phyloP scores from a whole-genome alignment of 1,140 invertebrate species.

The Lordiphosa mommai region DNA sequence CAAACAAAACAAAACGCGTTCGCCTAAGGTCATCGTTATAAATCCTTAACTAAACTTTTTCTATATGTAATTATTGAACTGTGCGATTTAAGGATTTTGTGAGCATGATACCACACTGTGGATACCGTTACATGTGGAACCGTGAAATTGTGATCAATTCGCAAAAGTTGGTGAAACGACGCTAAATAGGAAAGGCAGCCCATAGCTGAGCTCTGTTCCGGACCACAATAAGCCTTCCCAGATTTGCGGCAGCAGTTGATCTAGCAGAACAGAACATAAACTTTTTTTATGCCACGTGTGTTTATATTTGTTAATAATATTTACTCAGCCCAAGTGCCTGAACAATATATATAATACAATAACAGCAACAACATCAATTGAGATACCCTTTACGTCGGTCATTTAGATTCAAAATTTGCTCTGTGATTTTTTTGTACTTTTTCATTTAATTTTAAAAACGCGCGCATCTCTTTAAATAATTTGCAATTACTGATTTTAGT shows the following conservation, averaged over 20 bases:
- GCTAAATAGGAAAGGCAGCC: slow-evolving; percentile 70
- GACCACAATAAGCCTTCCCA: slow-evolving; percentile 19
- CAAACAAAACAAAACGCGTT: slow-evolving; percentile 53
- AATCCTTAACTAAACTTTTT: slow-evolving; percentile 9
- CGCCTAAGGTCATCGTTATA: slow-evolving; percentile 37
- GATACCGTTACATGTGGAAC: slow-evolving; percentile 93
- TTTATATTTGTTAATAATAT: slow-evolving; percentile 6
- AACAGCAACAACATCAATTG: slow-evolving; percentile 9
- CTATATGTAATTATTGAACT: slow-evolving; percentile 59
- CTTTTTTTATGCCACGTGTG: neutral
- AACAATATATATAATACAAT: neutral
- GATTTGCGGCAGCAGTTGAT: slow-evolving; percentile 70
- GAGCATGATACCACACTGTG: slow-evolving; percentile 83
- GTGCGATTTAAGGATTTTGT: slow-evolving; percentile 68
- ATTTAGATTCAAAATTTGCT: slow-evolving; percentile 39
- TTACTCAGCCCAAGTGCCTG: neutral
- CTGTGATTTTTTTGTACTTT: slow-evolving; percentile 36
- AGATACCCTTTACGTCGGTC: neutral
- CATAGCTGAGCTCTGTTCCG: slow-evolving; percentile 11
- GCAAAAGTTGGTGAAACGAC: slow-evolving; percentile 93
- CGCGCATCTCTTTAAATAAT: slow-evolving; percentile 50
- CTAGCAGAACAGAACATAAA: slow-evolving; percentile 20
- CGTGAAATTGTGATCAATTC: slow-evolving; percentile 93
- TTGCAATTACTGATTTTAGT: slow-evolving; percentile 14
- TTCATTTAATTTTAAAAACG: slow-evolving; percentile 16